A percentile compares a stretch with the other conserved stretches of the same genome.
phyloP scores from a whole-genome alignment of 1,140 invertebrate genomes.

The Sitobion miscanthi region DNA sequence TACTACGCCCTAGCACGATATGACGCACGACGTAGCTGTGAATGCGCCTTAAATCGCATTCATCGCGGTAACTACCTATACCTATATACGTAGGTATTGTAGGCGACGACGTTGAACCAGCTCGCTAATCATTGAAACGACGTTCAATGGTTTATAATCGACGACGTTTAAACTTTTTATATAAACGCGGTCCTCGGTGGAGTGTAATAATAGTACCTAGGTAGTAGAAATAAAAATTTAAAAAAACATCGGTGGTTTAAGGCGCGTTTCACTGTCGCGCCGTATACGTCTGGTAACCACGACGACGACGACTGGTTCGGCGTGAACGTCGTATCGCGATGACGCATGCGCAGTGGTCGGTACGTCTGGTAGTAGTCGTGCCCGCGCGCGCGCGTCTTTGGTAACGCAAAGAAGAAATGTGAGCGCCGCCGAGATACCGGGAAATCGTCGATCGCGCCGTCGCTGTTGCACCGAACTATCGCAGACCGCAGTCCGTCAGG shows the following conservation, averaged over 20 bases:
- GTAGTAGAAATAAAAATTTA: background rate
- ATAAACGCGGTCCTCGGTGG: background rate
- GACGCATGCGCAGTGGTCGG: background rate
- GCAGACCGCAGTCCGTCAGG: background rate
- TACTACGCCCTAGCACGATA: background rate
- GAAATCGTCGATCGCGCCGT: background rate
- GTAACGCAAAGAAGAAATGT: background rate
- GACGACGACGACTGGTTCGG: background rate
- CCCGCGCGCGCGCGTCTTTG: background rate
- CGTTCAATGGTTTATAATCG: background rate
- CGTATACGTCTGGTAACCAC: background rate
- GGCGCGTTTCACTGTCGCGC: background rate
- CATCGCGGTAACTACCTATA: background rate
- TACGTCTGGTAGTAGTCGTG: no score
- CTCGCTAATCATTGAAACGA: background rate
- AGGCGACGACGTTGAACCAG: background rate
- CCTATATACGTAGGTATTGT: background rate
- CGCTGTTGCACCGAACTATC: background rate
- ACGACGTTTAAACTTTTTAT: background rate
- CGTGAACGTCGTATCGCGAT: constrained; percentile 1
- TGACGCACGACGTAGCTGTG: no score
- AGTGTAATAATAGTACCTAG: no score
- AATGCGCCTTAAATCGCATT: background rate
- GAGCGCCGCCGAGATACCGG: background rate
- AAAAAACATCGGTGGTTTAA: background rate